phyloP scores from a whole-genome alignment of 2,888 invertebrate species.

The Cosmia trapezina region DNA sequence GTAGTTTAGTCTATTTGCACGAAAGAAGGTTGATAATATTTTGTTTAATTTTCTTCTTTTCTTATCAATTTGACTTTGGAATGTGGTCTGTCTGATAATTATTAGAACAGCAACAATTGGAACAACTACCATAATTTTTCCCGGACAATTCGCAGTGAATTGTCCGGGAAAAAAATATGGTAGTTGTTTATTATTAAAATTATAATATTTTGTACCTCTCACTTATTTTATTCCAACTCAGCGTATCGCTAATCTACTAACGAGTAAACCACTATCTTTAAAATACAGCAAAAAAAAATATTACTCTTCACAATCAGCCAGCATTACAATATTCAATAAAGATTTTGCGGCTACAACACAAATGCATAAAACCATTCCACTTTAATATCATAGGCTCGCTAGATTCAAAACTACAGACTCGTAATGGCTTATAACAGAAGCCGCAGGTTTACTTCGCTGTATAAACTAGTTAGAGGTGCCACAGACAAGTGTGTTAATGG shows the following conservation, averaged over 20 bases:
- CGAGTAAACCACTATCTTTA: accelerated
- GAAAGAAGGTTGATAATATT: background rate
- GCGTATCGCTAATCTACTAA: background rate
- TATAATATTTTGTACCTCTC: background rate
- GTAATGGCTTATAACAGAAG: slow-evolving; percentile 29
- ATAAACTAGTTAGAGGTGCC: slow-evolving; percentile 39
- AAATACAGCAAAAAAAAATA: background rate
- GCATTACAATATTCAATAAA: background rate
- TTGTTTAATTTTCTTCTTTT: background rate
- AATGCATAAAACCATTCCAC: background rate
- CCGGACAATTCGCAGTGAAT: no score
- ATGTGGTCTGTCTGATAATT: background rate
- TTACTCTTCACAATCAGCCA: background rate
- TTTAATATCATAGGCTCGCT: slow-evolving; percentile 16
- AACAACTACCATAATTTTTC: background rate
- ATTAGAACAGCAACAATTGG: background rate
- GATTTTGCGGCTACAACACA: background rate
- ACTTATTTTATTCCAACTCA: background rate
- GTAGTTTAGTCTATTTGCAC: background rate
- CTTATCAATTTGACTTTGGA: background rate
- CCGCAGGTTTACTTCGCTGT: slow-evolving; percentile 20
- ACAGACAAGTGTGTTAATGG: slow-evolving; percentile 22
- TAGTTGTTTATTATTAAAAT: no score
- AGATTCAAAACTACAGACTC: slow-evolving; percentile 32
- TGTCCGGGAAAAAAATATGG: no score